Base-by-base conservation (phyloP, 2,113 vertebrate genomes). In the Lophotis ruficrista region DNA sequence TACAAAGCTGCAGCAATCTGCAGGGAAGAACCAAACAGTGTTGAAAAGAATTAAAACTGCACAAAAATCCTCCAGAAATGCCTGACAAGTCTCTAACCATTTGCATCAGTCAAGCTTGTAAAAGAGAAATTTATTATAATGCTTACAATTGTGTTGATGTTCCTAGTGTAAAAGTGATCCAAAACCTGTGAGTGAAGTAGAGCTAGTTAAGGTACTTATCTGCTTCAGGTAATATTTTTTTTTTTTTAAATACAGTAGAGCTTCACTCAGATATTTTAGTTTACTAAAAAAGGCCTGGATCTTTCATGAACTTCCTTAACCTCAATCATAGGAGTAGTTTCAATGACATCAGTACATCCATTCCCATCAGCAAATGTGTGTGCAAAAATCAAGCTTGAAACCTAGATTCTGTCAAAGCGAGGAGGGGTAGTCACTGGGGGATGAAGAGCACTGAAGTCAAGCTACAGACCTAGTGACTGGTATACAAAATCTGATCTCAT, bases 1-100 rank as follows among this genome's bases (percentile, higher is more conserved):
- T 61, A 98, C 95, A 37, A 60, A 94, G 53, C 97, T 98, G 57
- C 97, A 98, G 66, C 65, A 75, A 53, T 97, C 97, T 98, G 93
- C 81, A 75, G 53, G 69, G 81, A 85, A 95, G 85, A 94, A 94
- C 20, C 76, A 90, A 83, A 87, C 10, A 88, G 27, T 8, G 2
- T 65, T 94, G 61, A 94, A 75, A 45, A 88, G 70, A 87, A 86
- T 23, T 25, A 87, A 56, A 90, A 86, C 9, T 35, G 50, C 58
- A 80, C 80, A 71, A 30, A 84, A 73, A 64, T 69, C n/a, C 57
- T 80, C 25, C 56, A 28, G 10, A 62, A 76, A 60, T 5, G 5
- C 61, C 14, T 79, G 30, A 56, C 16, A 91, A 43, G 12, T 27
- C 38, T 87, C 60, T 65, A 90, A 50, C 17, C 21, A 77, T 91